Conservation (phyloP, 2,888 invertebrate genomes). For the Conus canariensis region DNA sequence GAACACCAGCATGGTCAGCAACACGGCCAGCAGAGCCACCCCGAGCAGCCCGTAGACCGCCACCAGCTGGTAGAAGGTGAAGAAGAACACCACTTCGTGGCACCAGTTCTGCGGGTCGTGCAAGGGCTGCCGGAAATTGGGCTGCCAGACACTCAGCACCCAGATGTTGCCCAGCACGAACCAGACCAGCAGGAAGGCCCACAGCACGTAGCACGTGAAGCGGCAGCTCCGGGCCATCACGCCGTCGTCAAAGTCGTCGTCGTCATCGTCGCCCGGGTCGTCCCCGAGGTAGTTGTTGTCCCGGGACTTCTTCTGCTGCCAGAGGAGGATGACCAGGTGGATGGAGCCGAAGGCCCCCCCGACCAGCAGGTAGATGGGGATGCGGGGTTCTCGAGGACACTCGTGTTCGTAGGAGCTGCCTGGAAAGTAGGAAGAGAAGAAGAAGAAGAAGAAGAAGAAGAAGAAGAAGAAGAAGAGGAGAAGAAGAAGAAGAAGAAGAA, state of each 20-base stretch:
- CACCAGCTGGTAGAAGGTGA: constrained; percentile 86
- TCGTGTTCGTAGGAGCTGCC: constrained; percentile 89
- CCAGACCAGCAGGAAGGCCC: constrained; percentile 87
- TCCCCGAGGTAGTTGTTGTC: constrained; percentile 77
- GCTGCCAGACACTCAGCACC: constrained; percentile 89
- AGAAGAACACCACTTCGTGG: constrained; percentile 87
- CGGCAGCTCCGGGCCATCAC: constrained; percentile 84
- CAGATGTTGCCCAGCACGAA: constrained; percentile 89
- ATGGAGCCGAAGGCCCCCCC: constrained; percentile 86
- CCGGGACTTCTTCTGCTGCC: constrained; percentile 84
- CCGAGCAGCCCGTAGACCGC: constrained; percentile 84
- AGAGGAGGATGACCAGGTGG: constrained; percentile 82
- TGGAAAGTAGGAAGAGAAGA: constrained; percentile 75
- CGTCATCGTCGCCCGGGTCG: constrained; percentile 53
- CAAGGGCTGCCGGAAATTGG: constrained; percentile 86
- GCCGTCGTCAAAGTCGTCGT: constrained; percentile 85
- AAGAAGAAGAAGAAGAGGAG: background rate
- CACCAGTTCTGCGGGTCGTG: constrained; percentile 91
- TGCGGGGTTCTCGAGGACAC: constrained; percentile 87
- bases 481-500: background rate
- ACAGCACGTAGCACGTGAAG: constrained; percentile 85
- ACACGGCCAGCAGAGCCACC: constrained; percentile 78
- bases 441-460: background rate
- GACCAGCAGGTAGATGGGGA: constrained; percentile 90
- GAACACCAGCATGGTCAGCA: constrained; percentile 9